phyloP scores from a whole-genome alignment of 2,113 vertebrate species.

The Cisticola juncidis region DNA sequence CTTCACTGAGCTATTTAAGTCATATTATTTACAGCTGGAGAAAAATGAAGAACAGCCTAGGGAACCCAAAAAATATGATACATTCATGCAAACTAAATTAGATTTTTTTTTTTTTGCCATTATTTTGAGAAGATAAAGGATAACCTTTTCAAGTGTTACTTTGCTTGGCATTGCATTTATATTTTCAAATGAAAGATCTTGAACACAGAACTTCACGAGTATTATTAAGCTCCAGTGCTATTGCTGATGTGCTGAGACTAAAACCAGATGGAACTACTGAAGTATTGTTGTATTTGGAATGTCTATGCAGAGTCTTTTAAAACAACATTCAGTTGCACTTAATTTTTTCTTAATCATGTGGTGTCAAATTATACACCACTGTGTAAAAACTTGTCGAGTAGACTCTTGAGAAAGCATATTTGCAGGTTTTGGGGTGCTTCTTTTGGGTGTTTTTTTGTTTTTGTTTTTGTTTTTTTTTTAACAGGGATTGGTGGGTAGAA shows the following conservation, averaged over 20 bases:
- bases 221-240: conserved; percentile 26
- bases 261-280: conserved; percentile 31
- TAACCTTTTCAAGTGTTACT: conserved; percentile 37
- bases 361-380: not conserved
- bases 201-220: not conserved
- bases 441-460: not conserved
- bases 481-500: not conserved
- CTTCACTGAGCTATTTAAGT: conserved; percentile 64
- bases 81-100: conserved; percentile 33
- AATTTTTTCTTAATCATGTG: not conserved
- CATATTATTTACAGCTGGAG: conserved; percentile 69
- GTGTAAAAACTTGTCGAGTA: not conserved
- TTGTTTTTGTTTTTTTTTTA: not conserved
- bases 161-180: not conserved
- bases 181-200: conserved; percentile 6
- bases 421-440: not conserved
- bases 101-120: conserved; percentile 6
- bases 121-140: conserved; percentile 51
- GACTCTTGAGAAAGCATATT: not conserved
- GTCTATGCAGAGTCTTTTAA: not conserved
- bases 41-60: conserved; percentile 51
- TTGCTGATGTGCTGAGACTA: not conserved
- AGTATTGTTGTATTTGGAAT: not conserved
- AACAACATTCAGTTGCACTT: not conserved
- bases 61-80: not conserved